phyloP scores from a whole-genome alignment of 2,888 invertebrate species.

The Choristoneura rosaceana region DNA sequence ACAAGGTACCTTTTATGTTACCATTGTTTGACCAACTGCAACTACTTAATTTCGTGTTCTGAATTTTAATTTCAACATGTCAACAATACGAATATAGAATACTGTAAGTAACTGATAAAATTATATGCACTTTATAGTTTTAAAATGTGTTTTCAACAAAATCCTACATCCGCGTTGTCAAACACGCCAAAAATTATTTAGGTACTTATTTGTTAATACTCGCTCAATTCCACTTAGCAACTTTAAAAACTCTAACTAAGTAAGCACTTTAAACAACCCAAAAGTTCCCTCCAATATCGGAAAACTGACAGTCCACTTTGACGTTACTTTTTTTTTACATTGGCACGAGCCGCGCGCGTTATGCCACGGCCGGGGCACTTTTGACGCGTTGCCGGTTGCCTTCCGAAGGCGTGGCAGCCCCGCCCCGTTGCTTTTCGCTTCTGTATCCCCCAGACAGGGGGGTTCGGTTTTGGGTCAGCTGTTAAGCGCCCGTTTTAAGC shows the following conservation, averaged over 20 bases:
- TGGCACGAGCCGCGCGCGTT: conserved; percentile 66
- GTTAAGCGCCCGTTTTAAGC: conserved; percentile 85
- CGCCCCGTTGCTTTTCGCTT: conserved; percentile 81
- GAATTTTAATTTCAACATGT: background rate
- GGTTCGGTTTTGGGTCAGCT: conserved; percentile 84
- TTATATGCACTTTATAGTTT: too few relatives aligned
- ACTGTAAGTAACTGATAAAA: too few relatives aligned
- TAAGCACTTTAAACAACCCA: conserved; percentile 25
- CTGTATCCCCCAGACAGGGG: conserved; percentile 62
- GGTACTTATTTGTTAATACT: background rate
- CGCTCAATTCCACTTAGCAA: background rate
- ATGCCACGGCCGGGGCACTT: conserved; percentile 74
- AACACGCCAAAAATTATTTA: background rate
- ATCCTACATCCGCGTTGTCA: background rate
- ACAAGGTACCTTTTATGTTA: background rate
- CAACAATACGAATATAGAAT: background rate
- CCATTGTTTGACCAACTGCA: conserved; percentile 20
- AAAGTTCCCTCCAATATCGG: conserved; percentile 41
- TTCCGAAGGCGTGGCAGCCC: conserved; percentile 77
- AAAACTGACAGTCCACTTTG: conserved; percentile 35
- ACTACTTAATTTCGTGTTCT: background rate
- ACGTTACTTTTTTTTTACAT: conserved; percentile 45
- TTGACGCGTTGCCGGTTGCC: conserved; percentile 74
- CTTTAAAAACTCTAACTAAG: background rate
- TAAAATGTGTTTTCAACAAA: background rate